A percentile compares a stretch with the other conserved stretches of the same genome.
phyloP scores from a whole-genome alignment of 2,797 vertebrate genomes.

The Odontamblyopus rebecca region DNA sequence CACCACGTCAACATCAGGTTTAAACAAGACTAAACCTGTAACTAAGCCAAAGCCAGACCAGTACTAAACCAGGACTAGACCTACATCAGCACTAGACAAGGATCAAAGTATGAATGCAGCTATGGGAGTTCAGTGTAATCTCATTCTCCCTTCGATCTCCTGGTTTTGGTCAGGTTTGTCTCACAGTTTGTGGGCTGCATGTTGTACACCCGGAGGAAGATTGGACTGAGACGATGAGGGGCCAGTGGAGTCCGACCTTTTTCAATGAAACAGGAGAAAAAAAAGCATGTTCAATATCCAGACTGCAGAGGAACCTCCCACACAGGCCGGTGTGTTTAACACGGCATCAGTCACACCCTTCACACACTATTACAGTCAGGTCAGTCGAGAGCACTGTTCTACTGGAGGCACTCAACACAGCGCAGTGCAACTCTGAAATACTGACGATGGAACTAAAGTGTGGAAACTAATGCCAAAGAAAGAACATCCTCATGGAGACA shows the following conservation, averaged over 20 bases:
- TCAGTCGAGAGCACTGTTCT: not conserved
- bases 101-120: no score
- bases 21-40: no score
- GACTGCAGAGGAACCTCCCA: constrained; percentile 28
- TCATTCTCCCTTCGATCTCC: no score
- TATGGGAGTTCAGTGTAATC: no score
- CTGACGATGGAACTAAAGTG: no score
- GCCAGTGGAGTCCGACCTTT: constrained; percentile 34
- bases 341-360: constrained; percentile 38
- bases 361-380: constrained; percentile 24
- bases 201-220: constrained; percentile 22
- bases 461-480: no score
- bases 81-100: no score
- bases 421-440: not conserved
- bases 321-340: constrained; percentile 20
- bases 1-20: no score
- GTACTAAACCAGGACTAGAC: no score
- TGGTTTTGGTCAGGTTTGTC: no score
- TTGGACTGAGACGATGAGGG: constrained; percentile 27
- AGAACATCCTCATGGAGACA: no score
- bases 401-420: not conserved
- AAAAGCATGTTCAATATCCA: constrained; percentile 50
- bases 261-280: constrained; percentile 32
- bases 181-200: not conserved
- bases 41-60: no score